Evolutionary conservation across 2,888 invertebrate species (phyloP).

Genomic region (Automeris io): DNA sequence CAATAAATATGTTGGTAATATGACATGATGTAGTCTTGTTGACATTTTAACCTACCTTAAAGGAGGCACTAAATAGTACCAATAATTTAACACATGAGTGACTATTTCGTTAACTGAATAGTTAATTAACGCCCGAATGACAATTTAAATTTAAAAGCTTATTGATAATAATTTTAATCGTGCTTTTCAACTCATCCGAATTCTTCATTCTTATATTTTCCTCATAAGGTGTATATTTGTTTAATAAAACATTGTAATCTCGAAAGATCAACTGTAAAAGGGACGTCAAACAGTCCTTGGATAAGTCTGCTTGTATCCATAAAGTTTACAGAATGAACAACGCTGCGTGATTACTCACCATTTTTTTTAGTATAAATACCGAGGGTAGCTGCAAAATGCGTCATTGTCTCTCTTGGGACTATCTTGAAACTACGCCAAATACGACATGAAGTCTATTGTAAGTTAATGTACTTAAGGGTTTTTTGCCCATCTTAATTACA

Average conservation of each 20-base stretch:
- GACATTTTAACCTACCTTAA: too few species aligned
- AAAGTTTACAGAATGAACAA: slow-evolving; percentile 53
- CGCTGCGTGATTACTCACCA: slow-evolving; percentile 59
- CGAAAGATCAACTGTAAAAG: slow-evolving; percentile 26
- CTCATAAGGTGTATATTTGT: slow-evolving; percentile 1
- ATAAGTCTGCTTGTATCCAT: slow-evolving; percentile 49
- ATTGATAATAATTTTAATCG: slow-evolving; percentile 4
- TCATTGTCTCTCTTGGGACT: slow-evolving; percentile 56
- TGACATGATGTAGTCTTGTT: too few species aligned
- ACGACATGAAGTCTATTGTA: slow-evolving; percentile 64
- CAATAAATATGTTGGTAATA: too few species aligned
- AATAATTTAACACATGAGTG: too few species aligned
- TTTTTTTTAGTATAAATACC: slow-evolving; percentile 68
- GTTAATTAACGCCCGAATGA: background rate
- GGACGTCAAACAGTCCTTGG: slow-evolving; percentile 43
- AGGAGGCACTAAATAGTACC: too few species aligned
- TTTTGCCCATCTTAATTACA: too few species aligned
- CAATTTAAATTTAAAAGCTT: background rate
- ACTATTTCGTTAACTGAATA: too few species aligned
- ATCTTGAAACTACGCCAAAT: slow-evolving; percentile 31
- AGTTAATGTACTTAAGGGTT: too few species aligned
- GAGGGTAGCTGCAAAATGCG: slow-evolving; percentile 60
- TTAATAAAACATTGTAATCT: background rate
- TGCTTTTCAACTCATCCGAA: background rate
- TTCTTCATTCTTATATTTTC: background rate